Evolutionary conservation across 2,113 vertebrate species (phyloP).

Genomic region (Aviceda subcristata): DNA sequence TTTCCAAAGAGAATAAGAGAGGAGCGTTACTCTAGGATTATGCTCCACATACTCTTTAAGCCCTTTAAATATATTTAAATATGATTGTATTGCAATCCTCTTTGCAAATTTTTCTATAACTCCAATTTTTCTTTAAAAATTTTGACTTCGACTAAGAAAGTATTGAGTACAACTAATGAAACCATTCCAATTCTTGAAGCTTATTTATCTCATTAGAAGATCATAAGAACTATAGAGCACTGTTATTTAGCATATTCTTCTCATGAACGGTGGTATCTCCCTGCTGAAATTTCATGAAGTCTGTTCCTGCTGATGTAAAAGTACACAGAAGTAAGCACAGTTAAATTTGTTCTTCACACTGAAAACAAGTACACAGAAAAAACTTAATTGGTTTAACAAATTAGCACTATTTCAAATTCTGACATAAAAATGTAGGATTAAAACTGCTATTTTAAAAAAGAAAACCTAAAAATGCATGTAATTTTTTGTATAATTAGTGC

Average conservation of each 20-base stretch:
- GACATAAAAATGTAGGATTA: background rate
- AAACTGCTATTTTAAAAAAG: background rate
- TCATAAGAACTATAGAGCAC: background rate
- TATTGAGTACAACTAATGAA: background rate
- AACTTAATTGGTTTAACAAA: background rate
- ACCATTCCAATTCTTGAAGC: background rate
- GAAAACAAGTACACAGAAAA: background rate
- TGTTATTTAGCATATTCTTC: background rate
- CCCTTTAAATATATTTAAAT: background rate
- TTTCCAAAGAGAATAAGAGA: background rate
- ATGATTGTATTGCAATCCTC: background rate
- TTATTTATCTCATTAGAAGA: background rate
- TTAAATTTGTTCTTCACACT: background rate
- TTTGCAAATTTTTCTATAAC: background rate
- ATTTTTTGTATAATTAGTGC: background rate
- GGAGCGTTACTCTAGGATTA: background rate
- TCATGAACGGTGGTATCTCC: background rate
- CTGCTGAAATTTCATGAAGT: background rate
- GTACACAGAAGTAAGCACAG: background rate
- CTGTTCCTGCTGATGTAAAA: background rate
- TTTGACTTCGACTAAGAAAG: background rate
- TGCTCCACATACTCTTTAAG: background rate
- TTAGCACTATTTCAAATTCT: background rate
- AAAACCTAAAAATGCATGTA: background rate
- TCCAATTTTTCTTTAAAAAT: background rate